Evolutionary conservation across 2,797 vertebrate species (phyloP).

Genomic region (Emydoidea blandingii): DNA sequence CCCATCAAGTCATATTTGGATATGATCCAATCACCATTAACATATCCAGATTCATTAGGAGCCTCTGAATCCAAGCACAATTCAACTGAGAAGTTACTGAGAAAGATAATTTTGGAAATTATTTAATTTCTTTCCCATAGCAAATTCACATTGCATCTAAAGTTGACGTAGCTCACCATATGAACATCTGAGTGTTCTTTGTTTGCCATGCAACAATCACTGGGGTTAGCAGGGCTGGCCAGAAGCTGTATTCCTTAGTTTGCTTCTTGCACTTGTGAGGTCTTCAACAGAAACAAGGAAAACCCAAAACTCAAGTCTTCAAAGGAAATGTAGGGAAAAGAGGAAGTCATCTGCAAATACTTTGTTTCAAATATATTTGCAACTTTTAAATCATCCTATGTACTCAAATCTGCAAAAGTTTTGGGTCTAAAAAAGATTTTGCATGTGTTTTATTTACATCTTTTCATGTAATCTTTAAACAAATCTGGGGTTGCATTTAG

Average conservation of each 20-base stretch:
- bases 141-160: conserved; percentile 32
- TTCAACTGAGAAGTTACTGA: conserved; percentile 43
- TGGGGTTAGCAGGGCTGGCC: neutral
- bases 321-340: neutral
- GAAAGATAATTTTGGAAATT: conserved; percentile 37
- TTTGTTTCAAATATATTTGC: neutral
- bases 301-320: neutral
- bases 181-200: neutral
- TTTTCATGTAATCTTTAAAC: neutral
- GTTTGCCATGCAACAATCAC: neutral
- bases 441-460: neutral
- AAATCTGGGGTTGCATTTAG: neutral
- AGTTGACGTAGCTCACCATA: neutral
- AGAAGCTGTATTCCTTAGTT: conserved; percentile 13
- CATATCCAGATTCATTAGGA: conserved; percentile 68
- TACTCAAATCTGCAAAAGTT: neutral
- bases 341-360: neutral
- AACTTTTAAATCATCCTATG: neutral
- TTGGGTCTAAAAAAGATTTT: neutral
- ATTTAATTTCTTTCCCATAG: conserved; percentile 43
- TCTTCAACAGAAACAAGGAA: conserved; percentile 12
- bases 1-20: conserved; percentile 75
- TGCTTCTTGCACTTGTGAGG: neutral
- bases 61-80: conserved; percentile 49
- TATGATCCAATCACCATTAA: conserved; percentile 65